A percentile compares a stretch with the other conserved stretches of the same genome.
Conservation (phyloP, 2,797 vertebrate species). For the Poeciliopsis turneri region DNA sequence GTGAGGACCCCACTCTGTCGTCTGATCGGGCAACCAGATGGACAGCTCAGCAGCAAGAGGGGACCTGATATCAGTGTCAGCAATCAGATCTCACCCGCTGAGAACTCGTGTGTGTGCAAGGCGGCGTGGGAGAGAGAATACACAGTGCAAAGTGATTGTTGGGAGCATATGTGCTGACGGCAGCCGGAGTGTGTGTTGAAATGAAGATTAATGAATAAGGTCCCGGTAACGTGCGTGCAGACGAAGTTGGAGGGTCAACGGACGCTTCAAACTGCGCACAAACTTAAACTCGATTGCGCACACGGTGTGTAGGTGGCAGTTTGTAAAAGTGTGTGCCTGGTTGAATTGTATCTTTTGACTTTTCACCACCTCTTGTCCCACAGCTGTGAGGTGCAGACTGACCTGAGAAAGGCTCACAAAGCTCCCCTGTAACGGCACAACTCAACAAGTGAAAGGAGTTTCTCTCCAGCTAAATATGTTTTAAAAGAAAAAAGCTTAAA, state of each 20-base stretch:
- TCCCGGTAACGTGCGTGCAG: constrained; percentile 47
- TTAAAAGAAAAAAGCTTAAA: too few species aligned
- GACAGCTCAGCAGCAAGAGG: constrained; percentile 74
- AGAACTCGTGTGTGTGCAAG: constrained; percentile 53
- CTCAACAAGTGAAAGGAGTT: constrained; percentile 43
- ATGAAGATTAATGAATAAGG: constrained; percentile 80
- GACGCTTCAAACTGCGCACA: constrained; percentile 52
- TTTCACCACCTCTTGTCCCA: constrained; percentile 59
- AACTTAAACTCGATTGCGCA: constrained; percentile 48
- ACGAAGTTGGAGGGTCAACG: constrained; percentile 52
- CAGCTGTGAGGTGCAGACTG: constrained; percentile 73
- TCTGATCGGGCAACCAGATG: constrained; percentile 77
- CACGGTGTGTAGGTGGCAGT: neutral
- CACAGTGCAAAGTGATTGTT: constrained; percentile 76
- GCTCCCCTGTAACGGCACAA: constrained; percentile 33
- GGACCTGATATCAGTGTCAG: constrained; percentile 77
- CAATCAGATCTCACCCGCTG: constrained; percentile 76
- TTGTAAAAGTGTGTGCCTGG: constrained; percentile 23
- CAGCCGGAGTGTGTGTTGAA: constrained; percentile 77
- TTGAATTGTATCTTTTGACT: constrained; percentile 50
- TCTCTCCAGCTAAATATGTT: constrained; percentile 4
- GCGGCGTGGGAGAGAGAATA: constrained; percentile 35
- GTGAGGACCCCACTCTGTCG: constrained; percentile 71
- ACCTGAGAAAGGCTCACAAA: constrained; percentile 57
- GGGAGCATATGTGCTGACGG: constrained; percentile 78